Evolutionary conservation across 2,113 vertebrate species (phyloP).

Genomic region (Campylorhamphus procurvoides): DNA sequence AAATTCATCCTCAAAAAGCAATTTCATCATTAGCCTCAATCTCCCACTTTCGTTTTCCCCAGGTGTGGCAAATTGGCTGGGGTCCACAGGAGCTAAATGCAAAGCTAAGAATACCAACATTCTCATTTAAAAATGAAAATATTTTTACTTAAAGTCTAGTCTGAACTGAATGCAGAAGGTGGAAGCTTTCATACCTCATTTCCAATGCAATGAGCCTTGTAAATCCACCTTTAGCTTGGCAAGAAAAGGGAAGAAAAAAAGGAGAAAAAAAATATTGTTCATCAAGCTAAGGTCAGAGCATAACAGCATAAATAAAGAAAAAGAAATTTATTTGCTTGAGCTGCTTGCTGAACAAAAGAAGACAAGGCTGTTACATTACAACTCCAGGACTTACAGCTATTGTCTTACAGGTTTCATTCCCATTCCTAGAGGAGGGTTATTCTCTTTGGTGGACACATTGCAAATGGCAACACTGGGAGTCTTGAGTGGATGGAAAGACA

Average conservation of each 20-base stretch:
- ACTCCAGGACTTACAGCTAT: not conserved
- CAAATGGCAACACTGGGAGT: not conserved
- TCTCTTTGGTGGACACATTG: not conserved
- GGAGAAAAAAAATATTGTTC: not conserved
- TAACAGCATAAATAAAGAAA: not conserved
- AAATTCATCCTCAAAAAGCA: not conserved
- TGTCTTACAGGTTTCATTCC: not conserved
- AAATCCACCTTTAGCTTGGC: not conserved
- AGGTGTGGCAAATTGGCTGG: not conserved
- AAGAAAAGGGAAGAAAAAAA: not conserved
- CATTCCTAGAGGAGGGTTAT: not conserved
- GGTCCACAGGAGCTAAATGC: not conserved
- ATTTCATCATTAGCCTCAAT: not conserved
- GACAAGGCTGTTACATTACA: not conserved
- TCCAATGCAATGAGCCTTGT: not conserved
- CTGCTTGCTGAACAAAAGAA: not conserved
- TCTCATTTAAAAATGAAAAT: not conserved
- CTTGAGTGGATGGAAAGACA: not conserved
- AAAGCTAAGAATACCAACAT: not conserved
- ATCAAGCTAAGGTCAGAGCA: not conserved
- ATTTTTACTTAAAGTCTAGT: not conserved
- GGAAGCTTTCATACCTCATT: not conserved
- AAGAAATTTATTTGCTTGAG: not conserved
- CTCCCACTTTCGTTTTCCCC: not conserved
- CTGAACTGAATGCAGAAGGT: not conserved